Base-by-base conservation (phyloP, 2,888 invertebrate species). In the Leucophenga montana region DNA sequence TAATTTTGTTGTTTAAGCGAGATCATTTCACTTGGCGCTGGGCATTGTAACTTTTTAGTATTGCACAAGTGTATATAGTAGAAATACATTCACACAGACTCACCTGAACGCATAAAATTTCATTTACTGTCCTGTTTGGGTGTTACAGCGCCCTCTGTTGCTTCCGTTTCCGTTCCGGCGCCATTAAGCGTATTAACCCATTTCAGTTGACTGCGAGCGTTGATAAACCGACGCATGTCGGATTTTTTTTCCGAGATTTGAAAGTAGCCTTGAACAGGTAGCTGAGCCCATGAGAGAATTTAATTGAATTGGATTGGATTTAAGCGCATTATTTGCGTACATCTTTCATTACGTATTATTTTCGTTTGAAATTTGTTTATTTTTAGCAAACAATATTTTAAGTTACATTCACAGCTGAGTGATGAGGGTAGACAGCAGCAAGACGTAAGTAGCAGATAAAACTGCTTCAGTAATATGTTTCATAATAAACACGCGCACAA, bases 221-320 rank as follows among this genome's bases (percentile, higher is more conserved):
- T 64, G 62, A 64, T 64, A 59, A 59, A n/a, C 48, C 20, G 46
- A 46, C 46, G 48, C 62, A 64, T 22, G 62, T 48, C 48, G 22
- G 27, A 64, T 13, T 46, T 46, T 13, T n/a, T 27, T 13, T 13
- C 22, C n/a, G 50, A 16, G 50, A 57, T 57, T 57, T 57, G 11
- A n/a, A 57, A 57, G 57, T 57, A 14, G 20, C 54, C 22, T 54
- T 57, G n/a, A 57, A 57, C 16, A 50, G n/a, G 16, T 50, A 16
- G 16, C 50, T 13, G 11, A 39, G 39, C 39, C 39, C 39, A 39
- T 39, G 39, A 9, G 14, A 22, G 56, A 56, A 22, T 56, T 56
- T 56, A 56, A 56, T 56, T 56, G 56, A 56, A 56, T 56, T 56
- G 56, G 56, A 56, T 56, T 56, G 56, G 56, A 56, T 22, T 20